A percentile compares a stretch with the other conserved stretches of the same genome.
These are phyloP conservation scores for Leptosomus discolor DNA, from an alignment of 2,113 vertebrate species.

Conservation along the genomic window DNA sequence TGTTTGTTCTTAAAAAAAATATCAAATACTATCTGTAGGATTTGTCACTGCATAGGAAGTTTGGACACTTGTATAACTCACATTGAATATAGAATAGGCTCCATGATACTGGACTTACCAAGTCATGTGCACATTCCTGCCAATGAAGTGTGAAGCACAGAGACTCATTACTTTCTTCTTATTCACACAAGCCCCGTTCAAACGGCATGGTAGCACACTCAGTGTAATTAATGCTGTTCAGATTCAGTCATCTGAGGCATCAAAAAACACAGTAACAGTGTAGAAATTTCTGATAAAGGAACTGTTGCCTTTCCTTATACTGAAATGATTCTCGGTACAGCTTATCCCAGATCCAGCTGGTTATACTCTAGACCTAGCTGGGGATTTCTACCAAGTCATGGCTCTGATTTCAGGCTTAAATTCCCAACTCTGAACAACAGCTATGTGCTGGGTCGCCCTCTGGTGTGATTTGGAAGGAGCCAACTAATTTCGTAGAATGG, in stretches of 20 bases:
- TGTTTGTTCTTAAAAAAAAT: not conserved
- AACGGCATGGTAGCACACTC: not conserved
- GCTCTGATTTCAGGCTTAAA: not conserved
- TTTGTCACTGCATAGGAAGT: not conserved
- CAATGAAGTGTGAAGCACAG: not conserved
- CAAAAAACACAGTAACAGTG: not conserved
- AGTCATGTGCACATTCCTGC: not conserved
- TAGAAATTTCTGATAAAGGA: not conserved
- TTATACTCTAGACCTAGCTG: not conserved
- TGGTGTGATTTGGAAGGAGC: not conserved
- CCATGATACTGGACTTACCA: not conserved
- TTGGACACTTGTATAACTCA: not conserved
- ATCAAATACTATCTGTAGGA: not conserved
- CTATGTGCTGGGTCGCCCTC: not conserved
- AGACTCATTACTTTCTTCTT: not conserved
- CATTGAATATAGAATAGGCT: not conserved
- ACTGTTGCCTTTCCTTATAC: not conserved
- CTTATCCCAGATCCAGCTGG: not conserved
- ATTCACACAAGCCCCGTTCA: accelerated
- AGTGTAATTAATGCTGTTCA: not conserved
- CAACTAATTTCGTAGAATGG: accelerated
- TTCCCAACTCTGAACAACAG: not conserved
- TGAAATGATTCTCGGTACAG: not conserved
- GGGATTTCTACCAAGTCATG: not conserved
- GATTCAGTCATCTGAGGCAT: not conserved